Evolutionary conservation across 2,888 invertebrate genomes (phyloP).

Genomic region (Melanophora roralis): DNA sequence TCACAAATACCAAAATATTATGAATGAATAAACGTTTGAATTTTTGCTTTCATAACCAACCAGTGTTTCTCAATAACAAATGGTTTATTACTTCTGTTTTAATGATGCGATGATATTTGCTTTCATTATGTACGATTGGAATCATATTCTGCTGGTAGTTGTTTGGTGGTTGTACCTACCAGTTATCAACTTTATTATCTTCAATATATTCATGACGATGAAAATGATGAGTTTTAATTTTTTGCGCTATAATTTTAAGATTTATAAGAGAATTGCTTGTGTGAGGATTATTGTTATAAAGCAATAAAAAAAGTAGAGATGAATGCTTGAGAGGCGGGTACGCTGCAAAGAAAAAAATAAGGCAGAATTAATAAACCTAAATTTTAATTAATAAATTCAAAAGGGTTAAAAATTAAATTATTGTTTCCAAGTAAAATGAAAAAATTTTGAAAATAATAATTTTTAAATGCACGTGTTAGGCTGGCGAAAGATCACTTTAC

Average conservation of each 20-base stretch:
- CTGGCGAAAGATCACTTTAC: no score
- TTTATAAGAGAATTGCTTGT: neutral
- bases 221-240: conserved; percentile 10
- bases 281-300: neutral
- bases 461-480: no score
- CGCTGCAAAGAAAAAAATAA: conserved; percentile 1
- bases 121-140: neutral
- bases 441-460: no score
- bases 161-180: neutral
- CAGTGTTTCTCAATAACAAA: conserved; percentile 48
- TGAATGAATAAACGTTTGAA: neutral
- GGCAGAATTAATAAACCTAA: neutral
- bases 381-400: no score
- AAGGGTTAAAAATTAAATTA: no score
- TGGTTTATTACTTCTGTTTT: conserved; percentile 36
- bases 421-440: no score
- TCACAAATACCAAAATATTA: conserved; percentile 15
- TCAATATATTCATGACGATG: neutral
- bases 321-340: neutral
- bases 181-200: neutral
- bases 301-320: neutral
- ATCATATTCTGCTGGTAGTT: conserved; percentile 53
- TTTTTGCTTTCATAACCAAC: conserved; percentile 35
- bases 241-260: conserved; percentile 15
- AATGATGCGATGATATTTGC: conserved; percentile 15